These are phyloP conservation scores for Agrotis segetum DNA, from an alignment of 2,888 invertebrate species.

Conservation along the genomic window DNA sequence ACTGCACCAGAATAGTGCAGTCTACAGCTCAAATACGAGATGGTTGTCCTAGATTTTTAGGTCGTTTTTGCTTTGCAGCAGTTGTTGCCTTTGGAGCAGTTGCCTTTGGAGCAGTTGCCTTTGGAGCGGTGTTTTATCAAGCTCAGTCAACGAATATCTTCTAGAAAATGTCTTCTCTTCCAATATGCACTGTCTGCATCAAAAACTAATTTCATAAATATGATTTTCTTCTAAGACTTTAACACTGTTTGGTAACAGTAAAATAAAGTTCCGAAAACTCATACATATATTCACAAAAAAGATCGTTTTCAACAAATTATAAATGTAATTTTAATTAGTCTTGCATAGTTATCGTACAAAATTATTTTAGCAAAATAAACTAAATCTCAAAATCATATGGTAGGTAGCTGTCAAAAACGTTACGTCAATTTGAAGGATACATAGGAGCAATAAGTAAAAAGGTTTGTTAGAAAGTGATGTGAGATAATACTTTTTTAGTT, in stretches of 20 bases:
- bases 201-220: constrained; percentile 15
- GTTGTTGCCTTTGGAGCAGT: neutral
- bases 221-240: neutral
- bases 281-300: constrained; percentile 3
- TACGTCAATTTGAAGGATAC: constrained; percentile 42
- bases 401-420: constrained; percentile 54
- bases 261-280: neutral
- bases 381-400: constrained; percentile 56
- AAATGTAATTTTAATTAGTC: constrained; percentile 32
- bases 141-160: constrained; percentile 10
- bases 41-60: no score
- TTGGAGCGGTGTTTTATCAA: neutral
- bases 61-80: no score
- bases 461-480: constrained; percentile 1
- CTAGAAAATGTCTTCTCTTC: neutral
- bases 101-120: neutral
- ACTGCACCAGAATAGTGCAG: neutral
- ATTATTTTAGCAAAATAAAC: constrained; percentile 52
- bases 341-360: constrained; percentile 37
- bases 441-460: constrained; percentile 3
- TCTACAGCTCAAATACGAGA: neutral
- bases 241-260: neutral
- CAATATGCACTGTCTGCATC: constrained; percentile 5
- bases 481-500: constrained; percentile 22
- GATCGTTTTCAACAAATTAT: constrained; percentile 16